These are phyloP conservation scores for Drosophila arizonae DNA, from an alignment of 1,140 invertebrate species.

Conservation along the genomic window DNA sequence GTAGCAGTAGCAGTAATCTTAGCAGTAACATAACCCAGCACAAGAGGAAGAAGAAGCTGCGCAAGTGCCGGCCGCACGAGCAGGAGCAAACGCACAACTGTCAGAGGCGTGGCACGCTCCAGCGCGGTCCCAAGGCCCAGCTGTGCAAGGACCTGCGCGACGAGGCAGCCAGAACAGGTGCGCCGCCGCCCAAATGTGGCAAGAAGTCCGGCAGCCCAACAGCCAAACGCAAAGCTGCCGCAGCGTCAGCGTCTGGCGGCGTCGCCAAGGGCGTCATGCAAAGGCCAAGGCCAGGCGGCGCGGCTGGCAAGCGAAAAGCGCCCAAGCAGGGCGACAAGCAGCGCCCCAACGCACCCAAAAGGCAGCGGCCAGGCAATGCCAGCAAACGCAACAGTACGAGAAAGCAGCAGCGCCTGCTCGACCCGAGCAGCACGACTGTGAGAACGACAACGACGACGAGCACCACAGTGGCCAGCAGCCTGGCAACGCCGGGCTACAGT, in stretches of 20 bases:
- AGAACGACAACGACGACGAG: conserved; percentile 26
- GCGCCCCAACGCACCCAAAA: conserved; percentile 40
- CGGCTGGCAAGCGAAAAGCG: conserved; percentile 25
- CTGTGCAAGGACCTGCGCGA: conserved; percentile 57
- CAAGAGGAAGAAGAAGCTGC: conserved; percentile 54
- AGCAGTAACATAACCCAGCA: not conserved
- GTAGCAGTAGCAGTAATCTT: conserved; percentile 33
- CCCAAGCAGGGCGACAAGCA: conserved; percentile 48
- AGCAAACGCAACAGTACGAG: conserved; percentile 39
- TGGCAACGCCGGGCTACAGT: conserved; percentile 43
- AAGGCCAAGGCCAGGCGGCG: conserved; percentile 25
- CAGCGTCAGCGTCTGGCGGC: not conserved
- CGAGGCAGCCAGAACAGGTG: conserved; percentile 42
- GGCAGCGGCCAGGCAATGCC: conserved; percentile 22
- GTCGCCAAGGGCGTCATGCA: conserved; percentile 32
- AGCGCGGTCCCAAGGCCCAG: conserved; percentile 56
- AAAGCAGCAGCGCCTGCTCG: conserved; percentile 30
- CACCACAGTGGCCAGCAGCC: conserved; percentile 58
- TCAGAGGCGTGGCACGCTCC: conserved; percentile 49
- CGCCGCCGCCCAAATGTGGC: conserved; percentile 58
- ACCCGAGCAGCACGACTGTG: conserved; percentile 6
- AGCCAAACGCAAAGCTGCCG: conserved; percentile 5
- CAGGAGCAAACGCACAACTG: conserved; percentile 73
- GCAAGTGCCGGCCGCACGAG: conserved; percentile 64
- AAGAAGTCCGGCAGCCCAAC: conserved; percentile 35